These are phyloP conservation scores for Peromyscus attwateri DNA, from an alignment of 2,797 vertebrate genomes.

Conservation along the genomic window DNA sequence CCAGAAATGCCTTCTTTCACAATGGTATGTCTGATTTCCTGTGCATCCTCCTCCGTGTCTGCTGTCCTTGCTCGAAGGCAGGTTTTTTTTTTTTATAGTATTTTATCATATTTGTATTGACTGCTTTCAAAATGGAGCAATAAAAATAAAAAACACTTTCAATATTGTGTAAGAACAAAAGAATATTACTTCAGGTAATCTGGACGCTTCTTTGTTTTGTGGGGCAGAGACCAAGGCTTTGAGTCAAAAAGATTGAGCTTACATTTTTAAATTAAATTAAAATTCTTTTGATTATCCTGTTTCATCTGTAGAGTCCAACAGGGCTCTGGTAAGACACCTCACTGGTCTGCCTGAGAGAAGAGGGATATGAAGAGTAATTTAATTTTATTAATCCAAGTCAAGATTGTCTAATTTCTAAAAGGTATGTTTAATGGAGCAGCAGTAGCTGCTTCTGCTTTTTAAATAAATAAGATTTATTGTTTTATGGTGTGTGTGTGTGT, in stretches of 20 bases:
- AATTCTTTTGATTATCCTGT: slow-evolving; percentile 16
- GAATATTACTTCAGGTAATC: neutral
- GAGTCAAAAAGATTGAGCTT: neutral
- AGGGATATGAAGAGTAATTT: neutral
- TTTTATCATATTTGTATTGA: neutral
- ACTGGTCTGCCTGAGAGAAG: slow-evolving; percentile 38
- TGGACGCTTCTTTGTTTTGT: neutral
- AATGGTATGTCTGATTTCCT: neutral
- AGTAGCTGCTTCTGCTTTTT: neutral
- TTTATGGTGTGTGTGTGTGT: neutral
- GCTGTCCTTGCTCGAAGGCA: neutral
- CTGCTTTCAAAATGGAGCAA: slow-evolving; percentile 43
- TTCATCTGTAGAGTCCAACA: slow-evolving; percentile 42
- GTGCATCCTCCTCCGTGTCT: neutral
- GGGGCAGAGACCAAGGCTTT: slow-evolving; percentile 40
- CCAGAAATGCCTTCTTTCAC: slow-evolving; percentile 9
- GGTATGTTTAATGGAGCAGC: neutral
- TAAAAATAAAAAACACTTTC: slow-evolving; percentile 48
- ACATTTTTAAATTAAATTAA: slow-evolving; percentile 47
- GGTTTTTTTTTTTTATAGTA: neutral
- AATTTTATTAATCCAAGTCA: slow-evolving; percentile 16
- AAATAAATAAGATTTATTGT: neutral
- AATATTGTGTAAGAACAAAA: neutral
- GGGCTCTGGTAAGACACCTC: neutral
- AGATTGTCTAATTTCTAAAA: slow-evolving; percentile 44